Evolutionary conservation across 2,797 vertebrate species (phyloP).

Genomic region (Smutsia temminckii): DNA sequence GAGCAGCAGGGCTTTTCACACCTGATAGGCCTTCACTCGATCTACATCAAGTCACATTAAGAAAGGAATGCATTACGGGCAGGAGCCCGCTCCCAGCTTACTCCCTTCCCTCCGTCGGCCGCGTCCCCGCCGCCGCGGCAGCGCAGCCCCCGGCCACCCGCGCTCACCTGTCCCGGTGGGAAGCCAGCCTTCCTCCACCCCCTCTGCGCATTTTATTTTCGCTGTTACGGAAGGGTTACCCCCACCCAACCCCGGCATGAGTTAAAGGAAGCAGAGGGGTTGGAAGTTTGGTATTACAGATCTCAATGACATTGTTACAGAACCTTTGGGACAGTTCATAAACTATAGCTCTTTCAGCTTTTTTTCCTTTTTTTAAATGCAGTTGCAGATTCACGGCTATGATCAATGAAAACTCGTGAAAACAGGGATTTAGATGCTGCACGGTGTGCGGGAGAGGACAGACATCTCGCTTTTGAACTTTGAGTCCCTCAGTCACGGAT

Average conservation of each 20-base stretch:
- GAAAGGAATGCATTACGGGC: slow-evolving; percentile 82
- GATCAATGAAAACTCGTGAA: neutral
- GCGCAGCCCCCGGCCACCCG: no score
- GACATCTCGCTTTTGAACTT: slow-evolving; percentile 58
- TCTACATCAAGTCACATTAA: slow-evolving; percentile 90
- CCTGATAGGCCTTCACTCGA: slow-evolving; percentile 85
- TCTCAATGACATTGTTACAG: neutral
- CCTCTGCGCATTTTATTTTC: rapidly evolving
- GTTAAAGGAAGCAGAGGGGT: neutral
- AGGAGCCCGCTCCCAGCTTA: slow-evolving; percentile 58
- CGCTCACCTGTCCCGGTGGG: neutral
- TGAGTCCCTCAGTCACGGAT: neutral
- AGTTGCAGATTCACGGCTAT: neutral
- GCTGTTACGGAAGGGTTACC: rapidly evolving
- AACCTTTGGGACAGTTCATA: neutral
- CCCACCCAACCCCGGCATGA: neutral
- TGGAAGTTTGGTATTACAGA: neutral
- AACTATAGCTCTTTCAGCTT: neutral
- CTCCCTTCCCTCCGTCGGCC: neutral
- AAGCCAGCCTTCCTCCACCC: neutral
- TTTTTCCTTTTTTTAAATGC: neutral
- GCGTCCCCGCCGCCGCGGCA: no score
- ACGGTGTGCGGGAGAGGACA: neutral
- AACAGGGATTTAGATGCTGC: neutral
- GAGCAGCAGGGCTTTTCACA: slow-evolving; percentile 88